A percentile compares a stretch with the other conserved stretches of the same genome.
These are phyloP conservation scores for Umimayanthus chanpuru DNA, from an alignment of 92 coral and sea anemone genomes.

Conservation along the genomic window DNA sequence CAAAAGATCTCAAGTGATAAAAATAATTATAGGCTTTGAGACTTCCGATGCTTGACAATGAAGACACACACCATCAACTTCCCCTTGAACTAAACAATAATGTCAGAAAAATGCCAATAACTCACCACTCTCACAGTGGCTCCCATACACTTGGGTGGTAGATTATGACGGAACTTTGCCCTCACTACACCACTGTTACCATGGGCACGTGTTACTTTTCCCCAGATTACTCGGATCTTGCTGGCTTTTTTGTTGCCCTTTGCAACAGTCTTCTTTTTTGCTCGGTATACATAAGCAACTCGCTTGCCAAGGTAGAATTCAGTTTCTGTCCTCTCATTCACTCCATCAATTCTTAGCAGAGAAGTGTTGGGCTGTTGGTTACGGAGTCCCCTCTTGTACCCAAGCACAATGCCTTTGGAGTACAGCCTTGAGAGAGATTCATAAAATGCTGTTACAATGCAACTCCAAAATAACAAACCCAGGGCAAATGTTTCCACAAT, in stretches of 20 bases:
- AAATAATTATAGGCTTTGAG: too few relatives aligned
- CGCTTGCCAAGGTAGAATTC: slow-evolving; percentile 96
- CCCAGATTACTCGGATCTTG: slow-evolving; percentile 96
- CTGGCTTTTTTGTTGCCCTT: slow-evolving; percentile 90
- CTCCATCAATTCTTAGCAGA: slow-evolving; percentile 91
- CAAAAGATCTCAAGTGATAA: too few relatives aligned
- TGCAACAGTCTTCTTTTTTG: slow-evolving; percentile 82
- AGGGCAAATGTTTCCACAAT: too few relatives aligned
- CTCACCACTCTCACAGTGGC: slow-evolving; percentile 97
- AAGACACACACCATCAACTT: neutral
- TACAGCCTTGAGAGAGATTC: slow-evolving; percentile 64
- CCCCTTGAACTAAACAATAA: too few relatives aligned
- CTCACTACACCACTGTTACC: slow-evolving; percentile 99
- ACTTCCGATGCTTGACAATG: too few relatives aligned
- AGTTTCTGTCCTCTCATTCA: slow-evolving; percentile 76
- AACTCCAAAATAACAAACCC: too few relatives aligned
- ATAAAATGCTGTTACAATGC: neutral
- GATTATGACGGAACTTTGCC: slow-evolving; percentile 95
- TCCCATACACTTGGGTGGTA: slow-evolving; percentile 97
- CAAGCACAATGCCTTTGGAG: slow-evolving; percentile 96
- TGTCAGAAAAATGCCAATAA: neutral
- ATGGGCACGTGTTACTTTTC: slow-evolving; percentile 90
- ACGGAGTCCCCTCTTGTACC: slow-evolving; percentile 95
- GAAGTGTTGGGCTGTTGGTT: slow-evolving; percentile 98
- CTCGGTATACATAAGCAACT: slow-evolving; percentile 96